Conservation (phyloP, 2,113 vertebrate genomes). For the Ptyas mucosa region DNA sequence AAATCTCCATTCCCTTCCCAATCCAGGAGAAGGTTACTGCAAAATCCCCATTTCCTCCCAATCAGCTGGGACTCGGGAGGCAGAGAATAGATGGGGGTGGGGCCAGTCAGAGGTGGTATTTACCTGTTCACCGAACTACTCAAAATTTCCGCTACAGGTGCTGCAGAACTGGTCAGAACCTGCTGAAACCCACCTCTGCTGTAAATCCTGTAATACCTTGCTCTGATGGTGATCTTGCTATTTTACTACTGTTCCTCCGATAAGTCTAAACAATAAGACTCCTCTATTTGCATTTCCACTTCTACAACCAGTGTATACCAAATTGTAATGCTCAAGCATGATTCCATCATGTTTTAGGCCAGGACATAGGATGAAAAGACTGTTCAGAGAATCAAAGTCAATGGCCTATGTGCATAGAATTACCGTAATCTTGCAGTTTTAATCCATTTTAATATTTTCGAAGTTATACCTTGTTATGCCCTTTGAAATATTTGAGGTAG, state of each 20-base stretch:
- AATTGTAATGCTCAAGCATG: neutral
- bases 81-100: too few species aligned
- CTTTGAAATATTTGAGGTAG: neutral
- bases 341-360: neutral
- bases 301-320: neutral
- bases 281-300: neutral
- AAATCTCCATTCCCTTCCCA: too few species aligned
- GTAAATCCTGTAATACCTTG: neutral
- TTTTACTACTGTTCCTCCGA: neutral
- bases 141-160: too few species aligned
- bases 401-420: neutral
- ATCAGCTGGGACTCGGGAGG: too few species aligned
- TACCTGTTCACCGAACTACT: too few species aligned
- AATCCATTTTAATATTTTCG: neutral
- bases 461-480: neutral
- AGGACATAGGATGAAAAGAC: neutral
- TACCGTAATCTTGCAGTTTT: neutral
- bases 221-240: neutral
- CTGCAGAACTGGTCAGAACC: too few species aligned
- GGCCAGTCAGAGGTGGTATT: too few species aligned
- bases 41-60: too few species aligned
- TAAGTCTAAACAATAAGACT: neutral
- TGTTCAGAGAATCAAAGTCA: neutral
- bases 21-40: too few species aligned
- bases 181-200: too few species aligned